Conservation (phyloP, 37 sponge, comb jelly and placozoan genomes). For the Agelas oroides region DNA sequence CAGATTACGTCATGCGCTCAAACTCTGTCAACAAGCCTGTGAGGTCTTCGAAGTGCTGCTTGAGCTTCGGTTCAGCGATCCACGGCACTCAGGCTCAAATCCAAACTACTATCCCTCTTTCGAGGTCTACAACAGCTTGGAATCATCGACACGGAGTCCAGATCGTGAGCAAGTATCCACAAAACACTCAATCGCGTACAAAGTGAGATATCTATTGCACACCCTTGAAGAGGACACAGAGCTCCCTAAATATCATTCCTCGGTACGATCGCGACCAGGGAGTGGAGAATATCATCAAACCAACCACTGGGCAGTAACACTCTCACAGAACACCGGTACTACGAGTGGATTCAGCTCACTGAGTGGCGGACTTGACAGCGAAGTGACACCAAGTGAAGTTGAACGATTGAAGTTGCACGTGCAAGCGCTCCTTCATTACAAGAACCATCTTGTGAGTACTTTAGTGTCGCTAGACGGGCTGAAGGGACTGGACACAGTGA, state of each 20-base stretch:
- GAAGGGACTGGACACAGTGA: conserved; percentile 47
- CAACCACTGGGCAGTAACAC: background rate
- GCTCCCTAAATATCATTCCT: conserved; percentile 42
- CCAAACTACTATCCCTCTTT: conserved; percentile 2
- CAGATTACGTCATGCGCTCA: conserved; percentile 37
- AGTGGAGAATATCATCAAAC: background rate
- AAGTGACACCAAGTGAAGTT: conserved; percentile 53
- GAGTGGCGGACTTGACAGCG: conserved; percentile 56
- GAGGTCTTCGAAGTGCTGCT: conserved; percentile 66
- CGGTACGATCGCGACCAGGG: background rate
- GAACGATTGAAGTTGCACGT: conserved; percentile 63
- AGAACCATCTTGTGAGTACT: conserved; percentile 47
- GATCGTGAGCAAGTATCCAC: conserved; percentile 8
- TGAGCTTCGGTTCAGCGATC: conserved; percentile 38
- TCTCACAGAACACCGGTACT: conserved; percentile 76
- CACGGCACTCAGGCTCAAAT: background rate
- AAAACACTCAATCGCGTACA: background rate
- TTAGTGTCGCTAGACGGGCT: conserved; percentile 52
- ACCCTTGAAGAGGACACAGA: conserved; percentile 43
- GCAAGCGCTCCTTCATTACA: conserved; percentile 36
- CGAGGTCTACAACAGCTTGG: conserved; percentile 13
- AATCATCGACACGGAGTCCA: conserved; percentile 39
- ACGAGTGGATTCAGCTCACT: conserved; percentile 80
- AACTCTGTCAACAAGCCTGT: conserved; percentile 61
- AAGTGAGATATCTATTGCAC: conserved; percentile 37